phyloP scores from a whole-genome alignment of 2,797 vertebrate genomes.

The Bryconaethiops microstoma region DNA sequence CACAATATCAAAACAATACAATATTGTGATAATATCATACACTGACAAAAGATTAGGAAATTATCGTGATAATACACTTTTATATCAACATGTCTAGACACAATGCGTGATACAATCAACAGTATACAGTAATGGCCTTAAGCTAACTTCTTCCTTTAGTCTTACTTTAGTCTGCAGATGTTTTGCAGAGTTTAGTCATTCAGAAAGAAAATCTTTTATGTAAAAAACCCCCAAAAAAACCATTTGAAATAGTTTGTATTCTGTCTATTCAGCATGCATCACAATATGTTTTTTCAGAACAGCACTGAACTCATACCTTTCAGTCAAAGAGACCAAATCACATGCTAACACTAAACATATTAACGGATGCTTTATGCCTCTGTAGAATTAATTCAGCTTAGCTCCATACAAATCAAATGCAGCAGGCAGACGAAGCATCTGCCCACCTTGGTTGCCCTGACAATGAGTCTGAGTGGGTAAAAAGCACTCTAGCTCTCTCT shows the following conservation, averaged over 20 bases:
- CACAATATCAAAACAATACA: no score
- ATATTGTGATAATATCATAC: no score
- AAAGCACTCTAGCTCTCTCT: neutral
- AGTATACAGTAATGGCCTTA: no score
- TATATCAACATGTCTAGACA: no score
- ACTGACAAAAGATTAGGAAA: no score
- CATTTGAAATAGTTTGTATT: neutral
- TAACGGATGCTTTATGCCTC: constrained; percentile 10
- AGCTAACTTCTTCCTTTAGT: neutral
- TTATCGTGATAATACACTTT: no score
- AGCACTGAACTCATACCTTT: neutral
- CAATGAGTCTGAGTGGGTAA: constrained; percentile 25
- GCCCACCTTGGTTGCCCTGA: neutral
- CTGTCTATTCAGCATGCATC: neutral
- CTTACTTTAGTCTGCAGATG: no score
- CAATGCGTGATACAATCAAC: no score
- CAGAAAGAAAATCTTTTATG: neutral
- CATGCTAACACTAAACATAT: neutral
- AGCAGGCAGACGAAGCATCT: neutral
- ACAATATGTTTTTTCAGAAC: neutral
- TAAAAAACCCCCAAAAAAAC: neutral
- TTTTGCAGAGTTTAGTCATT: no score
- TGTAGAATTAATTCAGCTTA: neutral
- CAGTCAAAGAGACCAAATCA: neutral
- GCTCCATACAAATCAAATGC: neutral